Percentiles rank a stretch among this genome's conserved stretches.
Conservation (phyloP, 2,888 invertebrate species). For the Epirrhoe alternata region DNA sequence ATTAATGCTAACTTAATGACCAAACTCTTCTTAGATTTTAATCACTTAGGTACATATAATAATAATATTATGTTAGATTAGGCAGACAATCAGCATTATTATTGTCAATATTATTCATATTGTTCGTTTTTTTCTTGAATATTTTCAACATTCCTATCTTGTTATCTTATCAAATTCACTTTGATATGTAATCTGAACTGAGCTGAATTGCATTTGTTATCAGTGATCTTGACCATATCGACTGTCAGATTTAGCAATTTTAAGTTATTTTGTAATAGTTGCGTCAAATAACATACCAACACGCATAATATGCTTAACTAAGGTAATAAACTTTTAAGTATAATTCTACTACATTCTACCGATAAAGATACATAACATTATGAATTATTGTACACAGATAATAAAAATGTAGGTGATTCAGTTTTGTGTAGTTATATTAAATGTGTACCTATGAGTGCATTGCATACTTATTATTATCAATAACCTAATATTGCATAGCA, state of each 20-base stretch:
- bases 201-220: constrained; percentile 26
- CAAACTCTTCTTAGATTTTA: neutral
- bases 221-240: constrained; percentile 35
- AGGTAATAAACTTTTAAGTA: too few relatives aligned
- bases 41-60: neutral
- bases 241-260: constrained; percentile 6
- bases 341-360: too few relatives aligned
- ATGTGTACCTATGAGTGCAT: too few relatives aligned
- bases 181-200: constrained; percentile 34
- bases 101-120: too few relatives aligned
- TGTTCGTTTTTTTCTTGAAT: neutral
- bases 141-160: neutral
- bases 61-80: neutral
- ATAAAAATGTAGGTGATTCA: too few relatives aligned
- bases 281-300: too few relatives aligned
- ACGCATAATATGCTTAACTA: too few relatives aligned
- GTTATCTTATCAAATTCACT: neutral
- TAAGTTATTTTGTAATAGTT: neutral
- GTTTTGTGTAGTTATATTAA: too few relatives aligned
- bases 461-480: too few relatives aligned
- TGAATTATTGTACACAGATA: too few relatives aligned
- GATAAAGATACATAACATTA: too few relatives aligned
- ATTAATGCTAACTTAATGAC: neutral
- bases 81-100: neutral
- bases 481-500: too few relatives aligned